Conservation (phyloP, 2,113 vertebrate genomes). For the Etheostoma spectabile region DNA sequence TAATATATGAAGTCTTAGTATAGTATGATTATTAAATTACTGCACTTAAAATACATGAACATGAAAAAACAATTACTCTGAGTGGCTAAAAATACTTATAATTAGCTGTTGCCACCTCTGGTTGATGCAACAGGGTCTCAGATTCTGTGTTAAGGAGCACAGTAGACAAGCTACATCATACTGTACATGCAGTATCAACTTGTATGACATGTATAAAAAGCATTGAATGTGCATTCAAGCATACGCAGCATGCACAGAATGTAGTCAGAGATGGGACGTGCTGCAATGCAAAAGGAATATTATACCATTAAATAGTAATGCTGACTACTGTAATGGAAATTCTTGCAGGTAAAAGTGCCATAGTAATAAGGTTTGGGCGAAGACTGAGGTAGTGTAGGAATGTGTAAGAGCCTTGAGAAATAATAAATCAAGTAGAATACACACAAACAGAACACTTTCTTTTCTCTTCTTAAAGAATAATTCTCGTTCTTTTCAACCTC, state of each 20-base stretch:
- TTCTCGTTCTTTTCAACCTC: slow-evolving; percentile 19
- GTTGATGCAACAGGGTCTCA: not conserved
- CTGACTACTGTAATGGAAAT: slow-evolving; percentile 41
- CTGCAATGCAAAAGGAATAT: slow-evolving; percentile 30
- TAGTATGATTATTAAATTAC: not conserved
- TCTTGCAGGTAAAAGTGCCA: slow-evolving; percentile 24
- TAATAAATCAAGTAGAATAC: slow-evolving; percentile 48
- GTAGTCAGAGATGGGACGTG: not conserved
- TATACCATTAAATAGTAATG: slow-evolving; percentile 46
- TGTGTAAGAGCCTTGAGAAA: slow-evolving; percentile 47
- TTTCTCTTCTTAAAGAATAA: slow-evolving; percentile 14
- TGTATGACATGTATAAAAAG: not conserved
- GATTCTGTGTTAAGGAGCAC: not conserved
- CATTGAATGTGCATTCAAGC: slow-evolving; percentile 33
- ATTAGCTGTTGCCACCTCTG: not conserved
- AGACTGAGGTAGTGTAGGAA: slow-evolving; percentile 27
- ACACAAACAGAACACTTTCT: slow-evolving; percentile 8
- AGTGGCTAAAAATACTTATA: slow-evolving; percentile 11
- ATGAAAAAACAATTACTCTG: slow-evolving; percentile 32
- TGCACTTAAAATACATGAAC: slow-evolving; percentile 6
- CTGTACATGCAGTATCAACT: not conserved
- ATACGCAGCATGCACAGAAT: slow-evolving; percentile 20
- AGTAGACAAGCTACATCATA: not conserved
- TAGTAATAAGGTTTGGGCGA: slow-evolving; percentile 27
- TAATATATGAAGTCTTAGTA: not conserved